Base-by-base conservation (phyloP, 2,113 vertebrate genomes). In the Scolopax mira region DNA sequence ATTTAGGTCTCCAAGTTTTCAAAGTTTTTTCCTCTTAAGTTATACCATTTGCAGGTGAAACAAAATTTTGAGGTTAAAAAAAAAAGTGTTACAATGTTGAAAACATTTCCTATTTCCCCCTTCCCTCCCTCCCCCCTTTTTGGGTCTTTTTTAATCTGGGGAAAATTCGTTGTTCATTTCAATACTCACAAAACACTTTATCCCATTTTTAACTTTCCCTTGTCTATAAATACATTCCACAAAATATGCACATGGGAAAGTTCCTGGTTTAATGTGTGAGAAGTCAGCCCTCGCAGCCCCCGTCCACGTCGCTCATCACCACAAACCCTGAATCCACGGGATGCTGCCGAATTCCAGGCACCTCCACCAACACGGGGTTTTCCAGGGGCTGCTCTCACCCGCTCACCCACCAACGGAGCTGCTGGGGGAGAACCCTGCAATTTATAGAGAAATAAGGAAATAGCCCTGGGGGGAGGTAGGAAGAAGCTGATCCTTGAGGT, bases 401-500 rank as follows among this genome's bases (percentile, higher is more conserved):
- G 6, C 44, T 35, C 10, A 18, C 54, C 37, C 28, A 15, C 62
- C 24, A 27, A 25, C 16, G 31, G 37, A 37, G 51, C 10, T 25
- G 49, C 65, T 79, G 65, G 49, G 3, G 2, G 25, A 13, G 2
- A 33, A 7, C 27, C 39, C 37, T 22, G 33, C 33, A 4, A 28
- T 37, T 13, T 18, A 15, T 8, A 28, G 46, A 39, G 61, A 69
- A 52, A 54, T 8, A 24, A 77, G 30, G 19, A 21, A 69, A 35
- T 2, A 1, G 27, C 24, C 13, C 51, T 37, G 35, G 31, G 0
- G 25, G 52, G 62, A 42, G 3, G 3, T 5, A 48, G 4, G 48
- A 25, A 37, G 41, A 61, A 30, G 41, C 35, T 24, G 35, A 18
- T 46, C 28, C 16, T 5, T 24, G 33, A 54, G 33, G 31, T 62